phyloP scores from a whole-genome alignment of 2,888 invertebrate species.

The Microplitis deprimator region DNA sequence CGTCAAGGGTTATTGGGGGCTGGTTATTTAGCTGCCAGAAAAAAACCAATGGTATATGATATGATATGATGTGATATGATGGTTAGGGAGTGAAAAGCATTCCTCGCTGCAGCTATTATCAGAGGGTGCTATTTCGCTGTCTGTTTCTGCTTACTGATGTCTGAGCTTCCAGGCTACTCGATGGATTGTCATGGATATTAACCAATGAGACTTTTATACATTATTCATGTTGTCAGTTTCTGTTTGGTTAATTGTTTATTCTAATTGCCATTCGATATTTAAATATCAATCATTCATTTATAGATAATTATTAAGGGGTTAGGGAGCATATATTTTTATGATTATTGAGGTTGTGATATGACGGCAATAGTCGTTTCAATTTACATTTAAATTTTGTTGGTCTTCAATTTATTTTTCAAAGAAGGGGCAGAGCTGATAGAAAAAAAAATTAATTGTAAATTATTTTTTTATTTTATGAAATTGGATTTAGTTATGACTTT shows the following conservation, averaged over 20 bases:
- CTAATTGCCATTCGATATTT: background rate
- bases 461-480: too few species aligned
- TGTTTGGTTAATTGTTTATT: background rate
- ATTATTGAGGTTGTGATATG: too few species aligned
- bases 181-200: conserved; percentile 13
- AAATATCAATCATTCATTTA: too few species aligned
- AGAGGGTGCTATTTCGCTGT: conserved; percentile 45
- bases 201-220: conserved; percentile 1
- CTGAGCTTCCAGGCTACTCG: conserved; percentile 22
- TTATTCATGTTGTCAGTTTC: conserved; percentile 10
- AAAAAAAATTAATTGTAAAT: too few species aligned
- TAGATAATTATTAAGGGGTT: too few species aligned
- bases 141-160: conserved; percentile 34
- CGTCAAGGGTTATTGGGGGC: conserved; percentile 50
- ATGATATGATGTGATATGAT: conserved; percentile 39
- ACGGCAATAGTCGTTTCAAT: too few species aligned
- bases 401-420: too few species aligned
- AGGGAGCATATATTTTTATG: too few species aligned
- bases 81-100: conserved; percentile 22
- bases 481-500: too few species aligned
- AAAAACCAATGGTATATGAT: conserved; percentile 61
- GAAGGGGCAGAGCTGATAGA: too few species aligned
- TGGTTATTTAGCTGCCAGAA: conserved; percentile 49
- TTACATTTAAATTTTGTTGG: too few species aligned
- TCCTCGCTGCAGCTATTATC: conserved; percentile 43